phyloP scores from a whole-genome alignment of 2,797 vertebrate genomes.

The Lacerta agilis region DNA sequence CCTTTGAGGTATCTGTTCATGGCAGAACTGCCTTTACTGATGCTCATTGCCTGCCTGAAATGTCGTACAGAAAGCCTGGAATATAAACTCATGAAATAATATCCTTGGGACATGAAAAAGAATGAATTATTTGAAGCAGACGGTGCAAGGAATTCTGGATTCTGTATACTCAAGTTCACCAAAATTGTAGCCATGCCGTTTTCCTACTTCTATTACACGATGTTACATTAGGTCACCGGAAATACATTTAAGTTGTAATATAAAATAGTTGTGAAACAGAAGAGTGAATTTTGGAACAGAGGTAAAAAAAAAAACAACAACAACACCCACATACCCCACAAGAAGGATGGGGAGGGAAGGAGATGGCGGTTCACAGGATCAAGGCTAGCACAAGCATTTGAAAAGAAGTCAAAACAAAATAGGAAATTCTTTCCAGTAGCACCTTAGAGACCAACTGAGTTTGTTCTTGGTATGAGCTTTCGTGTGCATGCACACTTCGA shows the following conservation, averaged over 20 bases:
- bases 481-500: too few relatives aligned
- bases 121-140: neutral
- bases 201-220: neutral
- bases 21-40: neutral
- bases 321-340: neutral
- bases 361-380: neutral
- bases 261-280: neutral
- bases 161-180: neutral
- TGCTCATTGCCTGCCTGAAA: neutral
- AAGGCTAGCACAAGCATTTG: neutral
- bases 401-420: too few relatives aligned
- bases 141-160: too few relatives aligned
- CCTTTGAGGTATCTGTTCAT: neutral
- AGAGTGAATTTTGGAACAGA: neutral
- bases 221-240: neutral
- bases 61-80: neutral
- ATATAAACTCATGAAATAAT: neutral
- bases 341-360: neutral
- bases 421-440: too few relatives aligned
- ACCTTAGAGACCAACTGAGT: too few relatives aligned
- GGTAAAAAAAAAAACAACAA: neutral
- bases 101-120: neutral
- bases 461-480: too few relatives aligned
- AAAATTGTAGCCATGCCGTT: neutral
- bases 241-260: neutral